These are phyloP conservation scores for Agriopis leucophaearia DNA, from an alignment of 2,888 invertebrate genomes.

Conservation along the genomic window DNA sequence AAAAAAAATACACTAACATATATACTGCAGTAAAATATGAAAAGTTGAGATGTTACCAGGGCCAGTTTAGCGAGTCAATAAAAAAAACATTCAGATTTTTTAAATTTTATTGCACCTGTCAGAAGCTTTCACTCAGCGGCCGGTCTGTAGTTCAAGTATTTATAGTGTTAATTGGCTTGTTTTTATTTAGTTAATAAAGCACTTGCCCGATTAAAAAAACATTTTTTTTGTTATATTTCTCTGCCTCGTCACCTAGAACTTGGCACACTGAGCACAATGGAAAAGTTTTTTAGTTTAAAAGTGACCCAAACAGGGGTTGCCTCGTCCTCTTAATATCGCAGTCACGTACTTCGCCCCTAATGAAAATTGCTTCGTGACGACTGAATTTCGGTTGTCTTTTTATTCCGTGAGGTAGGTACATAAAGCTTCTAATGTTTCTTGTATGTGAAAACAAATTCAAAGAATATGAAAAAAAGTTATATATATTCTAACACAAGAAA, in stretches of 20 bases:
- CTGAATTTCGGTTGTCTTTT: constrained; percentile 69
- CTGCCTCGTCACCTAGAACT: constrained; percentile 18
- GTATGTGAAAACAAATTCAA: neutral
- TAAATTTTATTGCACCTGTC: too few species aligned
- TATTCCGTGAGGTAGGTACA: constrained; percentile 67
- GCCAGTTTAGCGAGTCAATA: too few species aligned
- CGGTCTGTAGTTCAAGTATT: too few species aligned
- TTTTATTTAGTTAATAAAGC: too few species aligned
- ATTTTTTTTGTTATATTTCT: neutral
- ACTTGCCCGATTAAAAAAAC: too few species aligned
- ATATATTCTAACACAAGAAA: too few species aligned
- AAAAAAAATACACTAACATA: too few species aligned
- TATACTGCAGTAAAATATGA: too few species aligned
- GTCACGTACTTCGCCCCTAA: constrained; percentile 78
- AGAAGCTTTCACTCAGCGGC: too few species aligned
- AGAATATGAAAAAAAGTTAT: neutral
- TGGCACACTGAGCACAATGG: constrained; percentile 31
- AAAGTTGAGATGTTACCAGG: too few species aligned
- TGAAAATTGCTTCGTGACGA: constrained; percentile 82
- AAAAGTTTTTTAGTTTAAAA: constrained; percentile 58
- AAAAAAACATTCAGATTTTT: too few species aligned
- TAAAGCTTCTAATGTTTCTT: neutral
- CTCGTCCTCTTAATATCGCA: constrained; percentile 71
- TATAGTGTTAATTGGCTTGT: too few species aligned
- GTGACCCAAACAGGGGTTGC: constrained; percentile 53